Percentiles rank a stretch among this genome's conserved stretches.
Conservation (phyloP, 2,797 vertebrate genomes). For the Rhynchotus rufescens region DNA sequence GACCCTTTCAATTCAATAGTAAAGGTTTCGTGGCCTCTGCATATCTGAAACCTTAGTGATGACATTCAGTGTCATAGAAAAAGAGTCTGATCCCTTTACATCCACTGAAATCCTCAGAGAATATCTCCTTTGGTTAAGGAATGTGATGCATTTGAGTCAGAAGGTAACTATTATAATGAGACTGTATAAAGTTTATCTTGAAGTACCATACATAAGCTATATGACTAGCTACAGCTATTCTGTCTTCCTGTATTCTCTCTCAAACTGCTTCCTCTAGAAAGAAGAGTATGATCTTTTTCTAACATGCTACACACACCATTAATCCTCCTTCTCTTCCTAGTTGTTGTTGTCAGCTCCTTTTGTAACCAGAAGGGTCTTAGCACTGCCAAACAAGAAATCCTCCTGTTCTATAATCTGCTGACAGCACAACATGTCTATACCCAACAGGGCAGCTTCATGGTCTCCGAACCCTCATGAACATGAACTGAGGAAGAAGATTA, state of each 20-base stretch:
- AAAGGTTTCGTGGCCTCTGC: neutral
- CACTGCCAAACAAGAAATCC: slow-evolving; percentile 19
- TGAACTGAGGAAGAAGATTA: neutral
- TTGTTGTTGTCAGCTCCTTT: slow-evolving; percentile 29
- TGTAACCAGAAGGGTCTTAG: neutral
- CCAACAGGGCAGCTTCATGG: neutral
- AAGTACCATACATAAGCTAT: neutral
- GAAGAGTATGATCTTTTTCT: neutral
- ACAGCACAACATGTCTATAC: slow-evolving; percentile 18
- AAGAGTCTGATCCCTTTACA: neutral
- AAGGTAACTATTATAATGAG: neutral
- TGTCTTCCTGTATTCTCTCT: neutral
- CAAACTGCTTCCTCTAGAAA: neutral
- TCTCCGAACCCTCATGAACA: neutral
- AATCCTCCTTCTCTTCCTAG: slow-evolving; percentile 10
- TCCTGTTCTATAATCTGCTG: slow-evolving; percentile 27
- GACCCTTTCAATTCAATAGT: neutral
- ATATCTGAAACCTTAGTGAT: neutral
- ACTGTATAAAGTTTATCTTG: neutral
- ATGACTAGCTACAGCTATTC: neutral
- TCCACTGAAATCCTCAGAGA: neutral
- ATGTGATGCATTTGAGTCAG: neutral
- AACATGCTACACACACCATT: neutral
- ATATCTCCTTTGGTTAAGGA: neutral
- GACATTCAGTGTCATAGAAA: neutral